Base-by-base conservation (phyloP, 2,797 vertebrate genomes). In the Antennarius maculatus region DNA sequence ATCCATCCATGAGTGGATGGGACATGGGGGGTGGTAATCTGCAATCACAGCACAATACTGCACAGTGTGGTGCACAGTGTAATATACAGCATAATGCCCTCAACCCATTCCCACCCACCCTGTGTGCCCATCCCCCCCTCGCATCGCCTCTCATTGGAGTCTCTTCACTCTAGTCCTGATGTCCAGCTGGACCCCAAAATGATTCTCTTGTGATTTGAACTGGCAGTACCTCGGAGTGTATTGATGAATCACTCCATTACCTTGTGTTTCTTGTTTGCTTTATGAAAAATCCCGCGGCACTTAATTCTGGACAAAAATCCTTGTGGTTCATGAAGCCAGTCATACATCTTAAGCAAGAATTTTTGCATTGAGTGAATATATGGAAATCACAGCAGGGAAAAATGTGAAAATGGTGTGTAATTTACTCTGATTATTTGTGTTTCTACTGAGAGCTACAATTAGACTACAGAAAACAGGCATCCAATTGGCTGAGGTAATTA, bases 371-470 rank as follows among this genome's bases (percentile, higher is more conserved):
- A 51, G 60, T 27, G 18, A 42, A 58, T 31, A 41, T 41, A 45
- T 13, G 1, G 51, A 7, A 61, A 27, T 39, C 27, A 54, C 52
- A 57, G 57, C 28, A 28, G 9, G 34, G 65, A 65, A 66, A 74
- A 72, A 71, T 69, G 69, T 68, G 57, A 76, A 69, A 75, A 79
- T 61, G 31, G 69, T 48, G 55, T 81, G 74, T 65, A 58, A 89
- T 86, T 89, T 78, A 66, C 72, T 71, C 55, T 45, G 60, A 17
- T 41, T 86, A 80, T 78, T 83, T 83, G 60, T 66, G 56, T 88
- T 86, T 67, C 63, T 53, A 52, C 53, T 28, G 69, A 82, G 75
- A 66, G 76, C 84, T 67, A 66, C 84, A 90, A 88, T 91, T 90
- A 88, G 60, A 56, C 37, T 34, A 43, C 43, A 68, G 64, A 85